These are phyloP conservation scores for Onychostruthus taczanowskii DNA, from an alignment of 2,113 vertebrate species.

Conservation along the genomic window DNA sequence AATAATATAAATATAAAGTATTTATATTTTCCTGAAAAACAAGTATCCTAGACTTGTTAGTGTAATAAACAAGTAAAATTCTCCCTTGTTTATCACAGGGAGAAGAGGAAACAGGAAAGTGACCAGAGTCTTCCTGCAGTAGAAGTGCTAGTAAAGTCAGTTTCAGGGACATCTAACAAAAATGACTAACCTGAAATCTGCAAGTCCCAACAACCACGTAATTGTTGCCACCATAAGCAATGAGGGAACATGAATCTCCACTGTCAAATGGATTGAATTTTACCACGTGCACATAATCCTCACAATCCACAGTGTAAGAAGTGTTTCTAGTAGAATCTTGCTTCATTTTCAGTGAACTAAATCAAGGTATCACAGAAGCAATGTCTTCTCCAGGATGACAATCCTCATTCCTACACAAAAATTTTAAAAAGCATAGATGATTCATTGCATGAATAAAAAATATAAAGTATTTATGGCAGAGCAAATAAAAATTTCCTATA, in stretches of 20 bases:
- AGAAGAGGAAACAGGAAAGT: background rate
- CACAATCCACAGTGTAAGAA: slow-evolving; percentile 87
- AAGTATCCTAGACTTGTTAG: background rate
- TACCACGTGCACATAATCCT: slow-evolving; percentile 91
- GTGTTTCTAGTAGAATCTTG: slow-evolving; percentile 80
- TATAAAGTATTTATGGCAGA: background rate
- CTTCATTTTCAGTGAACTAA: slow-evolving; percentile 77
- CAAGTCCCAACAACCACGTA: slow-evolving; percentile 88
- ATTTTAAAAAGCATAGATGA: background rate
- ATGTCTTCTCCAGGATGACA: background rate
- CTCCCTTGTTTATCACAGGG: background rate
- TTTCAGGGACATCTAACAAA: background rate
- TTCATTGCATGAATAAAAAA: background rate
- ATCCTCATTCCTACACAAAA: slow-evolving; percentile 1
- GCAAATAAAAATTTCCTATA: background rate
- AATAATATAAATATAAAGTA: background rate
- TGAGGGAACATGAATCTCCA: slow-evolving; percentile 81
- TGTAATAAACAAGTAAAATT: background rate
- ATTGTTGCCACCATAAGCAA: slow-evolving; percentile 92
- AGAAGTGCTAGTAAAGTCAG: background rate
- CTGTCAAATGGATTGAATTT: slow-evolving; percentile 92
- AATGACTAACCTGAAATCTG: slow-evolving; percentile 85
- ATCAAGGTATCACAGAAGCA: background rate
- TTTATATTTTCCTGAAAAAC: background rate
- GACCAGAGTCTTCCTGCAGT: background rate